Conservation (phyloP, 2,888 invertebrate genomes). For the Omphaloscelis lunosa region DNA sequence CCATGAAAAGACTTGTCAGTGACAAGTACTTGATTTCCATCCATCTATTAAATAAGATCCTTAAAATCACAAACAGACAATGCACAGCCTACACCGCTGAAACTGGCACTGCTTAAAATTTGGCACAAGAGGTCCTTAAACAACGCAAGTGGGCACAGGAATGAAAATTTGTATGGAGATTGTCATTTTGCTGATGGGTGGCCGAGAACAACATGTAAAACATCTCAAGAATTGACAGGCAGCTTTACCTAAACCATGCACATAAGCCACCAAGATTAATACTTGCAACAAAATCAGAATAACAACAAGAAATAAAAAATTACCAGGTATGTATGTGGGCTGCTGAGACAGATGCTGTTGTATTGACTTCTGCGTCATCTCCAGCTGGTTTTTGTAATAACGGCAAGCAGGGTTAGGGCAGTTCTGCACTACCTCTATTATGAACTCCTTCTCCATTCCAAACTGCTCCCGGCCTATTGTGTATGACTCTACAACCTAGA, state of each 20-base stretch:
- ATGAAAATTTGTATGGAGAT: background rate
- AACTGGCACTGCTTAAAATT: background rate
- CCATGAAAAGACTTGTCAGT: no score
- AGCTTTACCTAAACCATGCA: background rate
- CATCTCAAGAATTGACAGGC: background rate
- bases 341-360: constrained; percentile 92
- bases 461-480: constrained; percentile 95
- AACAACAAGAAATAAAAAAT: constrained; percentile 9
- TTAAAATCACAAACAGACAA: background rate
- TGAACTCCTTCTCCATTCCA: constrained; percentile 97
- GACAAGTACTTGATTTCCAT: background rate
- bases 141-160: background rate
- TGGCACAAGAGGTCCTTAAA: background rate
- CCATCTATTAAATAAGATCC: no score
- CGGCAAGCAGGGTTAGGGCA: constrained; percentile 97
- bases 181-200: no score
- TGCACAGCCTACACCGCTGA: background rate
- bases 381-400: constrained; percentile 96
- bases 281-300: background rate
- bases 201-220: background rate
- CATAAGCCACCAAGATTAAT: background rate
- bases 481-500: constrained; percentile 95
- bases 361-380: constrained; percentile 93
- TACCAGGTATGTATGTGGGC: constrained; percentile 90
- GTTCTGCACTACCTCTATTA: constrained; percentile 96